Conservation (phyloP, 2,113 vertebrate species). For the Muscicapa adusta region DNA sequence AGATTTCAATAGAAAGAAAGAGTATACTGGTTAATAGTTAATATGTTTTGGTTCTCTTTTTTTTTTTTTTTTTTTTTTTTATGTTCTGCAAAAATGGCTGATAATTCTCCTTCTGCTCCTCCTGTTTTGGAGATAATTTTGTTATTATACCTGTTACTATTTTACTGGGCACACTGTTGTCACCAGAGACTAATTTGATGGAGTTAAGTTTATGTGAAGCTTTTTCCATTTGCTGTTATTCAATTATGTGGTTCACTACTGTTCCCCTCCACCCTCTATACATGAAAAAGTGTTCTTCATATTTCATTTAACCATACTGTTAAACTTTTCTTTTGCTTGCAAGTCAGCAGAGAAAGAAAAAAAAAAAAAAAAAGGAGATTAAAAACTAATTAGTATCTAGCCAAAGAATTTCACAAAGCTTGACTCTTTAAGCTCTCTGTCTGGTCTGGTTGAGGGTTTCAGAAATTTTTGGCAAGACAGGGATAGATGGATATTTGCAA, state of each 20-base stretch:
- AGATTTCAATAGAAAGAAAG: background rate
- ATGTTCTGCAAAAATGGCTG: background rate
- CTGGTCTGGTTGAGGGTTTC: background rate
- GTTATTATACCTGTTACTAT: background rate
- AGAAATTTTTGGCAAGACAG: background rate
- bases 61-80: no score
- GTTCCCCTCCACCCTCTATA: fast-evolving
- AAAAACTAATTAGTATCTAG: background rate
- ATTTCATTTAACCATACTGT: background rate
- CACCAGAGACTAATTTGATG: background rate
- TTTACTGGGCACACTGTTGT: background rate
- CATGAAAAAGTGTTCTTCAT: background rate
- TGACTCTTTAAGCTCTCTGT: background rate
- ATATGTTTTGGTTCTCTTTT: no score
- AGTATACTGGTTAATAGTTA: fast-evolving
- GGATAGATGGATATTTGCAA: background rate
- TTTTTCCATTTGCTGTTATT: background rate
- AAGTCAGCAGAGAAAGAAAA: background rate
- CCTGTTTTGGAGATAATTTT: background rate
- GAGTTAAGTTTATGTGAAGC: background rate
- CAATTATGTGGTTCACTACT: background rate
- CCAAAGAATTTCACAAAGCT: background rate
- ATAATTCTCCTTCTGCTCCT: background rate
- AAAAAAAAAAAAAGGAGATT: background rate
- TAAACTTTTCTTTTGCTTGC: background rate